Evolutionary conservation across 1,140 invertebrate genomes (phyloP).

Genomic region (Hylaeus volcanicus): DNA sequence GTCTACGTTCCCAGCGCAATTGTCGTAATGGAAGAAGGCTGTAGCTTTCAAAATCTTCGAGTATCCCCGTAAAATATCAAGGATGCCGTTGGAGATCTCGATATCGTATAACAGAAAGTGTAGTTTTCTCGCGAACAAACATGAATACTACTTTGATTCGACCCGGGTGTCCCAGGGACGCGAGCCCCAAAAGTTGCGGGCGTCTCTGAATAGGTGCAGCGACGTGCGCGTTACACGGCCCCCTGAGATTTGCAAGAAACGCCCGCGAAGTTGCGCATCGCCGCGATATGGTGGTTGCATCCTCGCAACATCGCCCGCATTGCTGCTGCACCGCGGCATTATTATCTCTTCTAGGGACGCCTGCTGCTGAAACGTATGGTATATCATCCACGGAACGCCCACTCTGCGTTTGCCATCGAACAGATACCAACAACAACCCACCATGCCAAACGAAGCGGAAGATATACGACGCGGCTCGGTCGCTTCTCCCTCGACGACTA

Average conservation of each 20-base stretch:
- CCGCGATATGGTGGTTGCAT: neutral
- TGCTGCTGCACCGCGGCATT: neutral
- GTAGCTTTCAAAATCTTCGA: too few species aligned
- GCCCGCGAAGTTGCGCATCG: neutral
- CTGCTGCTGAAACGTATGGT: neutral
- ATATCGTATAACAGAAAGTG: too few species aligned
- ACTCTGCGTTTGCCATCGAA: neutral
- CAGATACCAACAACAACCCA: neutral
- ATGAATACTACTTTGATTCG: neutral
- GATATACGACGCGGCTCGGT: neutral
- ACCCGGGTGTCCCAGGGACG: neutral
- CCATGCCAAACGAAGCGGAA: neutral
- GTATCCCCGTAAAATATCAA: too few species aligned
- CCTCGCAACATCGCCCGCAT: constrained; percentile 4
- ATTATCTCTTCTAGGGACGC: constrained; percentile 15
- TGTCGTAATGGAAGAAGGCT: too few species aligned
- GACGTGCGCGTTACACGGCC: neutral
- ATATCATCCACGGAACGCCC: constrained; percentile 11
- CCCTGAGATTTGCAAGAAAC: constrained; percentile 13
- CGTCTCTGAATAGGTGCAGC: neutral
- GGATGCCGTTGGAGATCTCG: too few species aligned
- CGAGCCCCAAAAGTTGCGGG: neutral
- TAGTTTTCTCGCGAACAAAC: too few species aligned
- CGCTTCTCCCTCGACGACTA: too few species aligned
- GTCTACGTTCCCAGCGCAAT: too few species aligned